phyloP scores from a whole-genome alignment of 2,797 vertebrate genomes.

The Arrhamphus sclerolepis region DNA sequence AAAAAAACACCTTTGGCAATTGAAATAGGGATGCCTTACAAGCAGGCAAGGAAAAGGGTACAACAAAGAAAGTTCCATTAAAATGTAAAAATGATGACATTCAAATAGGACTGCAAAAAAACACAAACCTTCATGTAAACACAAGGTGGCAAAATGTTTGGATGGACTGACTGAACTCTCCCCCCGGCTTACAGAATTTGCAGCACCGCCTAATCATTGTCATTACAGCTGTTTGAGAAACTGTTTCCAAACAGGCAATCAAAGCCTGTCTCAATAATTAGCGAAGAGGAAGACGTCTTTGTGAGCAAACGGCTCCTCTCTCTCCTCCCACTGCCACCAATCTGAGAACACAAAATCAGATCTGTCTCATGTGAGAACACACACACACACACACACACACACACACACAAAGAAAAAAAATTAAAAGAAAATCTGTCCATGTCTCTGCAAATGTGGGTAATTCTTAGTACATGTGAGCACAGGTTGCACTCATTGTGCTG shows the following conservation, averaged over 20 bases:
- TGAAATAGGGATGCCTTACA: slow-evolving; percentile 17
- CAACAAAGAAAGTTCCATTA: slow-evolving; percentile 5
- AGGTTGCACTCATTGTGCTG: slow-evolving; percentile 68
- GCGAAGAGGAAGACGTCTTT: slow-evolving; percentile 75
- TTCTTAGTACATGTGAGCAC: slow-evolving; percentile 13
- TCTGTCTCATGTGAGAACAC: slow-evolving; percentile 68
- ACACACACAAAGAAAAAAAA: neutral
- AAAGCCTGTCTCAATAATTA: slow-evolving; percentile 84
- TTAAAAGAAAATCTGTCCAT: slow-evolving; percentile 29
- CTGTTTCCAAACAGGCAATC: slow-evolving; percentile 88
- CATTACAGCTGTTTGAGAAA: slow-evolving; percentile 82
- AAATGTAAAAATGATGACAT: slow-evolving; percentile 43
- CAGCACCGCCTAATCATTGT: slow-evolving; percentile 81
- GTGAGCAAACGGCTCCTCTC: slow-evolving; percentile 66
- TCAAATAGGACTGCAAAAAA: slow-evolving; percentile 23
- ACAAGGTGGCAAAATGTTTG: slow-evolving; percentile 53
- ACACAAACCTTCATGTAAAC: slow-evolving; percentile 46
- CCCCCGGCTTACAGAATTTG: slow-evolving; percentile 52
- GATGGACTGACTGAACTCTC: slow-evolving; percentile 23
- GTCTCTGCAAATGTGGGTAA: slow-evolving; percentile 32
- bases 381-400: neutral
- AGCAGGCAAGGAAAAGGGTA: slow-evolving; percentile 21
- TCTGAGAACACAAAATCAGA: slow-evolving; percentile 81
- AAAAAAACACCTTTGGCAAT: slow-evolving; percentile 30
- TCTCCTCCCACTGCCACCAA: slow-evolving; percentile 67